Evolutionary conservation across 1,140 invertebrate genomes (phyloP), one percentile per base, ranked within the genome.

Genomic region (Diabrotica undecimpunctata): DNA sequence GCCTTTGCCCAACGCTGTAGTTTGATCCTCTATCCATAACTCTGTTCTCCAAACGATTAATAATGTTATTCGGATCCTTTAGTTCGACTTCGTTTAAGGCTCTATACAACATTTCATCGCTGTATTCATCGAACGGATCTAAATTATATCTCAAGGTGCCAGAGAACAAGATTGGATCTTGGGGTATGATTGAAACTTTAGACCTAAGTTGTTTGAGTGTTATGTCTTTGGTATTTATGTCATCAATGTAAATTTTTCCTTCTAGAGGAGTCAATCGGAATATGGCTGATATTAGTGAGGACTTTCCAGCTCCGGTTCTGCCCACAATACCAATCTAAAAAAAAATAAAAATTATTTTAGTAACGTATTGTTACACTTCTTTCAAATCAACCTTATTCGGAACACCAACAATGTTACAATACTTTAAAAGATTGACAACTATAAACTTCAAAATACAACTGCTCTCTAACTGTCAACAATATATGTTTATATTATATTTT

Each of bases 111-210:
- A 81, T 73, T 5, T 81, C 74, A 72, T 93, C 90, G 0, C 79
- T 75, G 72, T 87, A 88, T 56, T 85, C 82, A 12, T 85, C 82
- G 73, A 93, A 93, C 4, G 93, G 93, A 80, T 95, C 93, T 38
- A 95, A 78, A 78, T 95, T 95, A 67, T 89, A 89, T 8, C 93
- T 80, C 39, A 94, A 76, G 39, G 83, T 87, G 8, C 87, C 89
- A 8, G 87, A 90, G 76, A 95, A 95, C 0, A 95, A 79, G 1
- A 94, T 85, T 1, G 91, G 91, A 62, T 88, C 89, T 78, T 95
- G 92, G 6, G 93, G 93, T 67, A 94, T 92, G 39, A 93, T 92
- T 2, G 90, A 87, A 9, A 95, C 86, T 63, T 84, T 85, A 1
- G 84, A 83, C 51, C 93, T 80, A 0, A 95, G 78, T 11, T 88